Evolutionary conservation across 35 echinoderm and acorn worm genomes (phyloP).

Genomic region (Stichopus chloronotus): DNA sequence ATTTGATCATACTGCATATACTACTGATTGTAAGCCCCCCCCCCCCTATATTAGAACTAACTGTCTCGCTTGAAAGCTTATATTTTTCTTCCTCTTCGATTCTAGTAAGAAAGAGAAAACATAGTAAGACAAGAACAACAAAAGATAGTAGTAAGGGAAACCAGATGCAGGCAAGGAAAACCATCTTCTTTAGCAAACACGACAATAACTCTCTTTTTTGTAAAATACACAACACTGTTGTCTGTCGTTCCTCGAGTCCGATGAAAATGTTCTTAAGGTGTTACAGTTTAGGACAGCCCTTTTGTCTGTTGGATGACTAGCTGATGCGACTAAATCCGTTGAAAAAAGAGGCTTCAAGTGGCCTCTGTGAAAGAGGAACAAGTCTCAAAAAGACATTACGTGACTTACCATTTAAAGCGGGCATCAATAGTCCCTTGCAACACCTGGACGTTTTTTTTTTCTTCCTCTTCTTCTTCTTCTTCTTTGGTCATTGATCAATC

Average conservation of each 20-base stretch:
- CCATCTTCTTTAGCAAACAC: constrained; percentile 26
- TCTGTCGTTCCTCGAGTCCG: background rate
- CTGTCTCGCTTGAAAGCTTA: no score
- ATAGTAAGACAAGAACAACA: no score
- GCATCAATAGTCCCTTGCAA: background rate
- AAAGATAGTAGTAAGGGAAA: no score
- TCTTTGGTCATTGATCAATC: background rate
- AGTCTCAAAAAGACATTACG: background rate
- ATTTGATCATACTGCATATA: no score
- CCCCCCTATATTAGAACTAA: no score
- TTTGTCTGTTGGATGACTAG: background rate
- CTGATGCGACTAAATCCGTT: background rate
- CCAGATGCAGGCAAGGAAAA: background rate
- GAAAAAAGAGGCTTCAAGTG: background rate
- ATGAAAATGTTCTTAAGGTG: constrained; percentile 12
- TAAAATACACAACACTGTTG: constrained; percentile 32
- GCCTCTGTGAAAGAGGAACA: background rate
- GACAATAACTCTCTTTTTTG: background rate
- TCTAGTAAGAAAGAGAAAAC: no score
- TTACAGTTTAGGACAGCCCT: background rate
- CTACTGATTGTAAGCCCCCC: no score
- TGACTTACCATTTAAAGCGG: constrained; percentile 5
- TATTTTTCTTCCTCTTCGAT: no score
- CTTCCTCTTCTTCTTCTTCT: background rate
- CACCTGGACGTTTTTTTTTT: background rate